Base-by-base conservation (phyloP, 2,888 invertebrate species). In the Anagyrus pseudococci region DNA sequence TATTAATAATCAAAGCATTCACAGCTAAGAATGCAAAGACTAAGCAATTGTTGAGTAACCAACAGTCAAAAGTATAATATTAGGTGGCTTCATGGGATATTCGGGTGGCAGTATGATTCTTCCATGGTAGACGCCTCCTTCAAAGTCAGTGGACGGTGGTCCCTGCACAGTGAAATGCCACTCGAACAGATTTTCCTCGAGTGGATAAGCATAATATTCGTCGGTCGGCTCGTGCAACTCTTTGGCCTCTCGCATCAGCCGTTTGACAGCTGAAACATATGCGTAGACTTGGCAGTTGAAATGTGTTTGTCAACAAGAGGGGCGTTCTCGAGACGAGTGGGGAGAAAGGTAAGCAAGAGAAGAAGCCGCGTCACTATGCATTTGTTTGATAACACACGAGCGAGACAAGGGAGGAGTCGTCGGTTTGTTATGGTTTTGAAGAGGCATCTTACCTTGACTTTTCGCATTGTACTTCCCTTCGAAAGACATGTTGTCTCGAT, bases 141-240 rank as follows among this genome's bases (percentile, higher is more conserved):
- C 92, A 81, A 95, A 97, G 71, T 95, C 95, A 0, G 94, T 90
- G 23, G 90, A 91, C 56, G 89, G 87, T 2, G 96, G 94, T 6
- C 96, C 97, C 74, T 92, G 87, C 3, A 97, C 91, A 0, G 96
- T 97, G 78, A 98, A 97, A 81, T 98, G 97, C 97, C 97, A 98
- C 80, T 97, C 97, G 81, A 98, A 97, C 55, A 97, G 83, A 82
- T 97, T 98, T 78, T 97, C 96, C 81, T 96, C 95, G 50, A 96
- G 81, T 2, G 97, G 97, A 74, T 90, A 88, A 13, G 96, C 96
- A 81, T 86, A 90, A 81, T 93, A 96, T 79, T 95, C 92, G 75
- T 94, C 94, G 0, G 95, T 95, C 4, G 95, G 89, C 71, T 92
- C 89, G 29, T 88, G 87, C 68, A 96, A 82, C 81, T 98, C 96